Evolutionary conservation across 2,797 vertebrate genomes (phyloP), one percentile per base, ranked within the genome.

Genomic region (Discoglossus pictus): DNA sequence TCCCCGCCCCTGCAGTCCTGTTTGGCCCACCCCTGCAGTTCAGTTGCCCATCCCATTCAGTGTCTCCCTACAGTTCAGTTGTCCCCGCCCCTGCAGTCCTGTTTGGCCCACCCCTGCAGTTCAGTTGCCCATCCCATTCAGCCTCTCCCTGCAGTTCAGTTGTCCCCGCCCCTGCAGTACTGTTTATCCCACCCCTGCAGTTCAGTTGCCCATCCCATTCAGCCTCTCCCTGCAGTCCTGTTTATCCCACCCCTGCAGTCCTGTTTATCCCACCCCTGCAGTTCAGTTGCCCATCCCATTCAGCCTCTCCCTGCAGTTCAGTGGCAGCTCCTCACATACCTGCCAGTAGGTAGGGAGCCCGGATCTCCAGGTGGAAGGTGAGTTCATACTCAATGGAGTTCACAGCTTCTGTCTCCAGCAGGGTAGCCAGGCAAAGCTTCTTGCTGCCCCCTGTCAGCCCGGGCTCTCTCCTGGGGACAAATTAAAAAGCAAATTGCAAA

Each of bases 301-400:
- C 21, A 25, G 6, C 21, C 35, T 52, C 13, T 9, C 6, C 61
- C 4, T 23, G 7, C 42, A 21, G 16, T 9, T 13, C 47, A 10
- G 15, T 52, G 10, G n/a, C n/a, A 11, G n/a, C 2, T 0, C 0
- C 43, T 0, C 1, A 60, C 79, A 84, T 72, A 98, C 96, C 96
- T 91, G 97, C 93, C 0, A 98, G 89, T 23, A 98, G 84, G 62
- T 93, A 98, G 0, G 95, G 96, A 3, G 93, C 94, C 0, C 91
- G 85, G 69, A 99, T 98, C 88, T 98, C 95, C 80, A 98, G 84
- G 59, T 94, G 93, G 83, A 99, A 99, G 83, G 85, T 94, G 72
- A 99, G 98, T 58, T 97, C 91, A 0, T 99, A 98, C 76, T 96
- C 93, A 1, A 86, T 94, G 72, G 95, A 93, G 84, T 98, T 99